These are phyloP conservation scores for Clarias laeviceps DNA, from an alignment of 2,797 vertebrate genomes.

Conservation along the genomic window DNA sequence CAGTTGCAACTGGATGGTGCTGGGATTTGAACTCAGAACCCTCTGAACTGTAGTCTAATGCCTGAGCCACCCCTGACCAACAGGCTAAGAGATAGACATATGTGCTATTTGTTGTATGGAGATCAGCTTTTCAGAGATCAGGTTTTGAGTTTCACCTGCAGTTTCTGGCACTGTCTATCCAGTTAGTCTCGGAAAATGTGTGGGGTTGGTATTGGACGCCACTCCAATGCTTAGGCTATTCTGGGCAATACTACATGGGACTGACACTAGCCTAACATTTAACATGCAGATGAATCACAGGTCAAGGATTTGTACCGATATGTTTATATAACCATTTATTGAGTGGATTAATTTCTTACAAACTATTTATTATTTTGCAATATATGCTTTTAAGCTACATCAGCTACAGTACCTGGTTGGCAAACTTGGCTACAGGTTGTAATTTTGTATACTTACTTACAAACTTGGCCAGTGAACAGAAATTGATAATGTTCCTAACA, in stretches of 20 bases:
- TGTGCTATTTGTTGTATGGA: background rate
- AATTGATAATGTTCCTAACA: background rate
- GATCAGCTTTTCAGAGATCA: background rate
- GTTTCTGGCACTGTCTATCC: slow-evolving; percentile 23
- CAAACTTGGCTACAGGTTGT: background rate
- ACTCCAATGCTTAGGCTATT: slow-evolving; percentile 28
- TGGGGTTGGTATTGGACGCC: background rate
- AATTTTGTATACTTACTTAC: no score
- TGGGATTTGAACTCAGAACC: no score
- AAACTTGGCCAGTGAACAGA: background rate
- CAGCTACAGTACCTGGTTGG: no score
- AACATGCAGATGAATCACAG: background rate
- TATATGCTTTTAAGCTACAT: background rate
- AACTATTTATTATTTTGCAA: background rate
- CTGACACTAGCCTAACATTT: slow-evolving; percentile 12
- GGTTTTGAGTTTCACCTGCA: slow-evolving; percentile 29
- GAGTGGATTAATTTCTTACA: background rate
- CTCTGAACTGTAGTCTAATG: no score
- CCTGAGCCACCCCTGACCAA: no score
- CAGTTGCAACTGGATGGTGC: no score
- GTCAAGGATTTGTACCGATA: background rate
- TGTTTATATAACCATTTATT: background rate
- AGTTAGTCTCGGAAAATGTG: slow-evolving; percentile 12
- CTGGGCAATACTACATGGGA: slow-evolving; percentile 15
- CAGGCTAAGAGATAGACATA: background rate